Evolutionary conservation across 2,797 vertebrate species (phyloP), one percentile per base, ranked within the genome.

Genomic region (Pristis pectinata): DNA sequence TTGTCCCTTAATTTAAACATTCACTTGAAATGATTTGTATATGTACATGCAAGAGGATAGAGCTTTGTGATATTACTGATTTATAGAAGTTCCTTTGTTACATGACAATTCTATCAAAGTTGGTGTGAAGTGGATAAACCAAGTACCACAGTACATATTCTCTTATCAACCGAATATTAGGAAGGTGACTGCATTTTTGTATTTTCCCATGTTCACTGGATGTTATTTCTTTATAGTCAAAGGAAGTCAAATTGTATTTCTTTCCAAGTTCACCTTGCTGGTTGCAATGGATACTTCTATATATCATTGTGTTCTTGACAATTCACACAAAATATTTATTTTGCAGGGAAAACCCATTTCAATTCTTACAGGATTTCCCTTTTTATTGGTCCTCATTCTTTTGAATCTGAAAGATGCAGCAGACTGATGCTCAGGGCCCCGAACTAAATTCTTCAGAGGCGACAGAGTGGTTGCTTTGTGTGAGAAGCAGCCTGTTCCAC

Each of bases 391-490:
- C 95, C 95, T 96, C 95, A 95, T 95, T 94, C 82, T 95, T 89
- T 95, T 96, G 95, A 94, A 95, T 95, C 95, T 95, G 95, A 96
- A 95, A 94, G 95, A 94, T 93, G 94, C 95, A 96, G 95, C 96
- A 95, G 95, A 94, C 96, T 96, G 95, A 94, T 96, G 95, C 95
- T 96, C 96, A 96, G 96, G 95, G 95, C 96, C 94, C 95, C 95
- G 95, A 96, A 96, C 95, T 95, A 95, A 96, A 96, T 96, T 96
- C 95, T 96, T 96, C 95, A 34, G 7, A 96, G 94, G 94, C 96
- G 96, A 96, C 96, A 95, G 96, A 96, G 94, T 96, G 95, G 85
- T 95, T 95, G 74, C 87, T 96, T 96, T 96, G 95, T 96, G 95
- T 95, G 85, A 95, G 95, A 95, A 96, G 96, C 95, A 95, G 95